phyloP scores from a whole-genome alignment of 2,888 invertebrate species.

The Lepas anatifera region DNA sequence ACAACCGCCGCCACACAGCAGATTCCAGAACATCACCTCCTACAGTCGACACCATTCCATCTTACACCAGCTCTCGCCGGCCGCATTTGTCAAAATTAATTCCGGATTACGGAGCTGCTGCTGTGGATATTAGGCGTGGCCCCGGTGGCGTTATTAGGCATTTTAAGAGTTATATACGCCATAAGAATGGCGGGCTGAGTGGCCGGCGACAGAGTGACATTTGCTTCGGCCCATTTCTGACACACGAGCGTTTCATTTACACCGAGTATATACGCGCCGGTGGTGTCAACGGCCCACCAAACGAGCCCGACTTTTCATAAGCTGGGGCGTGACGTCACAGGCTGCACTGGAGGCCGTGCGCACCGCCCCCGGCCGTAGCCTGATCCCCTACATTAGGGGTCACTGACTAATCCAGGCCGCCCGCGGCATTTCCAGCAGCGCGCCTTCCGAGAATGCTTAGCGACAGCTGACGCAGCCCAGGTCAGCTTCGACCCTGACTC shows the following conservation, averaged over 20 bases:
- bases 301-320: not conserved
- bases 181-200: constrained; percentile 1
- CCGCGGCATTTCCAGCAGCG: not conserved
- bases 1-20: no score
- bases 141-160: constrained; percentile 9
- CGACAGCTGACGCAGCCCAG: not conserved
- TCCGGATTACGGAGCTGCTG: not conserved
- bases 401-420: not conserved
- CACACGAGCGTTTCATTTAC: constrained; percentile 11
- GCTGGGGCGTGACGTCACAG: not conserved
- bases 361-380: no score
- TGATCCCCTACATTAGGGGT: no score
- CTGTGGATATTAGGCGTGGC: not conserved
- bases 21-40: no score
- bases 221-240: constrained; percentile 6
- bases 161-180: constrained; percentile 12
- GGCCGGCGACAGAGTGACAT: not conserved
- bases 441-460: no score
- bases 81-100: constrained; percentile 10
- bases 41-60: no score
- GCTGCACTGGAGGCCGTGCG: no score
- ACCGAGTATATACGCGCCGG: not conserved
- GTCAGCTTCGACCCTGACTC: no score
- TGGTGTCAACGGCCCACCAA: not conserved
- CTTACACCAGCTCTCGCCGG: not conserved